Evolutionary conservation across 2,888 invertebrate genomes (phyloP), one percentile per base, ranked within the genome.

Genomic region (Emesis furor): DNA sequence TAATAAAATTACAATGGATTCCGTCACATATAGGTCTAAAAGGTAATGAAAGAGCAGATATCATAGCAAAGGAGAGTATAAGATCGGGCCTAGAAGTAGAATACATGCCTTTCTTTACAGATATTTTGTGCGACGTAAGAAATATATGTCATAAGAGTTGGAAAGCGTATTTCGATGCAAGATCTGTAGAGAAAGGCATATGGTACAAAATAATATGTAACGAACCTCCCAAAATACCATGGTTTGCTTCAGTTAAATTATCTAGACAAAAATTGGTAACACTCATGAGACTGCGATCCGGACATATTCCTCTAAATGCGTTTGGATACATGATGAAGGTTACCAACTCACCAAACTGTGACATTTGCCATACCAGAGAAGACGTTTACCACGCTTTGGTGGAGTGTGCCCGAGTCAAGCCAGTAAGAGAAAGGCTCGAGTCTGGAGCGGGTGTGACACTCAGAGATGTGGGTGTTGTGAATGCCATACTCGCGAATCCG

Each of bases 331-430:
- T 55, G 55, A 55, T 55, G 55, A 55, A 55, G n/a, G 6, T 55
- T 17, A n/a, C n/a, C 1, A 4, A n/a, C 6, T 1, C 55, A n/a
- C 17, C 55, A 55, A 55, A 55, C 55, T 55, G 55, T 5, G 14
- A 14, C n/a, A n/a, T 55, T 5, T 55, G 55, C 39, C 12, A 37
- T 73, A 55, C n/a, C 24, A 72, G 32, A 73, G 30, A 65, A 74
- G 12, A 37, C 12, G 65, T 65, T 42, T 59, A 65, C 74, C 62
- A 42, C 39, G 62, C 24, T 51, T 55, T 73, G 65, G 24, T 74
- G 24, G 62, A 74, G 65, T 62, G 62, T 74, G 46, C 46, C 46
- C 1, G 46, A 3, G 37, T 37, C 37, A 6, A 6, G 37, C 0
- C 37, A 6, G 37, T 37, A 6, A 4, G 37, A 37, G 37, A 37